Base-by-base conservation (phyloP, 2,888 invertebrate species). In the Anoncus sp. region DNA sequence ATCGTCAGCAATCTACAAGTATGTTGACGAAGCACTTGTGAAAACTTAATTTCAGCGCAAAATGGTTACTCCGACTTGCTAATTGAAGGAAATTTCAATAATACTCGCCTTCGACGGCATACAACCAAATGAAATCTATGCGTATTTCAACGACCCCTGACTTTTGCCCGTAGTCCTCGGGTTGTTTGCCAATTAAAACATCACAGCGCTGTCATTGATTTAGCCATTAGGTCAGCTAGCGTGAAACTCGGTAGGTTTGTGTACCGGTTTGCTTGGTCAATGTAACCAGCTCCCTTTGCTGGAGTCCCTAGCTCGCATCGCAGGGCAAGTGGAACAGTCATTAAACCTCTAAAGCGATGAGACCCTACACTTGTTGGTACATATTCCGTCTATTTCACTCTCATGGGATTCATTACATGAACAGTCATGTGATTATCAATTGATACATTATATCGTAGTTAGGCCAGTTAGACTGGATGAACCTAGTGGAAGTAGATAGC, bases 141-240 rank as follows among this genome's bases (percentile, higher is more conserved):
- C 31, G 38, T 38, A 35, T 20, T 14, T 4, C 7, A 38, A 38
- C 38, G 18, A 38, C 20, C 38, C 18, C 14, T 18, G 31, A 24
- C 35, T 18, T 4, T 24, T 1, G 69, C 38, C 40, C 59, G 16
- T 14, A 43, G 16, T 43, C 16, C n/a, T 18, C 10, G 27, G 20
- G 14, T 14, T 57, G 5, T 24, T 16, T 43, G 40, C 10, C 65
- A 40, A 24, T 49, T 45, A 27, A 27, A 43, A 60, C 53, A 43
- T 27, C 43, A 43, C 31, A 16, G 14, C 51, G 20, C 60, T 53
- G 35, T 31, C 38, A 66, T 43, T 47, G 73, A 49, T 67, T 53
- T 43, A 51, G 18, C 10, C 10, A 31, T 45, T 22, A 18, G 7
- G 60, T 27, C 31, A 38, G n/a, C 45, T 49, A 57, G 45, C 35